These are phyloP conservation scores for Elachura formosa DNA, from an alignment of 2,113 vertebrate genomes.

Conservation along the genomic window DNA sequence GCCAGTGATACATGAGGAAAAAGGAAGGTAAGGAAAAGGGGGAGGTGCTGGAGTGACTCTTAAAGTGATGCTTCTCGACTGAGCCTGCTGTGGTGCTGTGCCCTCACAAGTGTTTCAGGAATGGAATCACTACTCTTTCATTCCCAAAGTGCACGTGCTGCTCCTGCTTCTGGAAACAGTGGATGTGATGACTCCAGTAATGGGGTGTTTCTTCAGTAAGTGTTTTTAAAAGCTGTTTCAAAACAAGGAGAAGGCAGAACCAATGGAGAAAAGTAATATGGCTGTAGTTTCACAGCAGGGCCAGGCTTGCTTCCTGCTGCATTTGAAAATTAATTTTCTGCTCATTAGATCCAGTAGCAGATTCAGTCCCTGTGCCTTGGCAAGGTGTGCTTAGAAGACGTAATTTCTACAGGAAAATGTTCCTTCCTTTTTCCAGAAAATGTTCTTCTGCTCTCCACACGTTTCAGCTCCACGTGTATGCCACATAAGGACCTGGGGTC, in stretches of 20 bases:
- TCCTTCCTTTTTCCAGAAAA: not conserved
- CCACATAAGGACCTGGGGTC: not conserved
- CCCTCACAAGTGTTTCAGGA: not conserved
- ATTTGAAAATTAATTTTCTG: not conserved
- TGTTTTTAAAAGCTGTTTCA: not conserved
- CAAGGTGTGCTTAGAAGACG: not conserved
- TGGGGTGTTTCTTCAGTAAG: not conserved
- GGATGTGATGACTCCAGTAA: not conserved
- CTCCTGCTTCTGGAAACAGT: not conserved
- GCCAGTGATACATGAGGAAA: too few relatives aligned
- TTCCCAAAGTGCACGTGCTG: not conserved
- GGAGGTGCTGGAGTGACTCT: not conserved
- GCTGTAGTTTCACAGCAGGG: not conserved
- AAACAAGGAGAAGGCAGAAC: not conserved
- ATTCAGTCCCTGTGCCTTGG: not conserved
- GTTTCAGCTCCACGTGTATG: not conserved
- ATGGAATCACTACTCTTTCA: not conserved
- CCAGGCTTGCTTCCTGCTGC: not conserved
- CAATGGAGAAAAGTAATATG: not conserved
- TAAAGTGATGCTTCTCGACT: not conserved
- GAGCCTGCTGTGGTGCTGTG: not conserved
- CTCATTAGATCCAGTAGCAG: not conserved
- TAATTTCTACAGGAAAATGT: fast-evolving
- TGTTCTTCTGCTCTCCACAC: not conserved
- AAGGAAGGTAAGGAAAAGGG: not conserved